These are phyloP conservation scores for Synergus japonicus DNA, from an alignment of 2,888 invertebrate species.

Conservation along the genomic window DNA sequence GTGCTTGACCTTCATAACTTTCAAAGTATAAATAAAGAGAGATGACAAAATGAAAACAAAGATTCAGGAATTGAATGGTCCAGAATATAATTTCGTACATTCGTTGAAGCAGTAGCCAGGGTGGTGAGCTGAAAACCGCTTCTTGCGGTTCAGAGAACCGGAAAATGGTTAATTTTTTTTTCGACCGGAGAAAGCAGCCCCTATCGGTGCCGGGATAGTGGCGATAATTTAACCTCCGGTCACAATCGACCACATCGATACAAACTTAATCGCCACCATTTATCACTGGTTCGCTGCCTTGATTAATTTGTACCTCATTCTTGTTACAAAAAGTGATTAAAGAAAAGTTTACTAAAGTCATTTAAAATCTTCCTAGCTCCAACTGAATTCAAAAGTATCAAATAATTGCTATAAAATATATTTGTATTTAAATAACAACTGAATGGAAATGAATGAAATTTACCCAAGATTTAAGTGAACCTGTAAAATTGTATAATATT, in stretches of 20 bases:
- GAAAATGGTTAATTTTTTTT: not conserved
- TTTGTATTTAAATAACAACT: not conserved
- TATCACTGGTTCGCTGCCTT: not conserved
- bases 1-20: not conserved
- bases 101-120: not conserved
- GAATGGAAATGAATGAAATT: not conserved
- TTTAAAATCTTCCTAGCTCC: not conserved
- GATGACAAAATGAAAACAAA: not conserved
- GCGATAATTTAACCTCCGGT: not conserved
- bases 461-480: not conserved
- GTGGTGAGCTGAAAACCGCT: not conserved
- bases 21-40: not conserved
- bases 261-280: not conserved
- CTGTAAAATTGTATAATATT: not conserved
- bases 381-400: not conserved
- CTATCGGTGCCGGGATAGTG: not conserved
- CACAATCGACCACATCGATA: not conserved
- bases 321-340: not conserved
- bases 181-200: not conserved
- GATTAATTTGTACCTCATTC: not conserved
- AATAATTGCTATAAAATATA: not conserved
- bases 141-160: constrained; percentile 3
- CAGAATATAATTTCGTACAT: not conserved
- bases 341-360: not conserved
- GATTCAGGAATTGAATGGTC: not conserved